Evolutionary conservation across 2,113 vertebrate genomes (phyloP).

Genomic region (Vombatus ursinus): DNA sequence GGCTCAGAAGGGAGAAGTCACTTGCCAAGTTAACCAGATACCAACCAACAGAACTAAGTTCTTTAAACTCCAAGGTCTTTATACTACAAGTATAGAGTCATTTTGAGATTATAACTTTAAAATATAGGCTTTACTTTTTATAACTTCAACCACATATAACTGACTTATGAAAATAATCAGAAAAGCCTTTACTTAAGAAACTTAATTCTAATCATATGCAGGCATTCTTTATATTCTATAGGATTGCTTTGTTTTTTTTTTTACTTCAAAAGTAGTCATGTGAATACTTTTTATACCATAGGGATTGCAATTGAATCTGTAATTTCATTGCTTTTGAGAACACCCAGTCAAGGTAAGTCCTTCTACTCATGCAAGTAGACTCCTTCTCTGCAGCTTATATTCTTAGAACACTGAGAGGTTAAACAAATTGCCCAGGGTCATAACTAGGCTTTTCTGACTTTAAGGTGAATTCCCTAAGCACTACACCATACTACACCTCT

Average conservation of each 20-base stretch:
- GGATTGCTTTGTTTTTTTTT: not conserved
- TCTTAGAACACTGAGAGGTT: not conserved
- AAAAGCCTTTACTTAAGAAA: conserved; percentile 21
- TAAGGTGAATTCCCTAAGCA: not conserved
- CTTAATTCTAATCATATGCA: not conserved
- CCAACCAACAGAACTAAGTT: not conserved
- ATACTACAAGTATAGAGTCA: not conserved
- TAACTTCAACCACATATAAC: conserved; percentile 8
- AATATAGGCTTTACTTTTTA: conserved; percentile 60
- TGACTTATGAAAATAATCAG: conserved; percentile 32
- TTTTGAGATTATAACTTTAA: conserved; percentile 58
- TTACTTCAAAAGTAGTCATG: conserved; percentile 33
- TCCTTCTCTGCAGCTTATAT: not conserved
- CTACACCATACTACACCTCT: not conserved
- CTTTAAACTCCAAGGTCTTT: not conserved
- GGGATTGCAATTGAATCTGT: not conserved
- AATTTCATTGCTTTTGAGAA: not conserved
- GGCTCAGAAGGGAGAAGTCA: not conserved
- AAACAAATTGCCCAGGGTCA: not conserved
- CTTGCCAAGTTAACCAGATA: not conserved
- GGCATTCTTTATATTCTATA: conserved; percentile 36
- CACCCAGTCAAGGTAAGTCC: not conserved
- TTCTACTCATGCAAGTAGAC: not conserved
- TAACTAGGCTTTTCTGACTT: not conserved
- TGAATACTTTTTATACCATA: not conserved